A percentile compares a stretch with the other conserved stretches of the same genome.
Conservation (phyloP, 2,113 vertebrate species). For the Crotalus horridus region DNA sequence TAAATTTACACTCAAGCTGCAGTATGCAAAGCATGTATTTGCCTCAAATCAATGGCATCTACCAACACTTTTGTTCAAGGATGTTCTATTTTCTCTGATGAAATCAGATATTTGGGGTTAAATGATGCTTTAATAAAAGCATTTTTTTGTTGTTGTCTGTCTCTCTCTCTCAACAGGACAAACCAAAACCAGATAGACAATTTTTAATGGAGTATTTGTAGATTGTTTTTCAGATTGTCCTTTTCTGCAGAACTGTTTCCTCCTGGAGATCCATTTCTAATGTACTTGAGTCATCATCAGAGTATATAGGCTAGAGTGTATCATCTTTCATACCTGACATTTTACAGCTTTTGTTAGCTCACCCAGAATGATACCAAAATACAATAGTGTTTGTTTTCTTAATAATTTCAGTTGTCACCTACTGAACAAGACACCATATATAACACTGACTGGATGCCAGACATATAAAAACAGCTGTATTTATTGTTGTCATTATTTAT, state of each 20-base stretch:
- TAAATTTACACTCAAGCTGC: neutral
- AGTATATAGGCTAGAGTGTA: neutral
- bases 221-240: neutral
- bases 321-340: conserved; percentile 18
- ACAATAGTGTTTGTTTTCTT: neutral
- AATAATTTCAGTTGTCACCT: neutral
- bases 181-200: neutral
- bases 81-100: neutral
- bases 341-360: conserved; percentile 1
- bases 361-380: conserved; percentile 1
- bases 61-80: neutral
- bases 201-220: neutral
- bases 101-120: neutral
- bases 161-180: neutral
- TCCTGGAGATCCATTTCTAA: neutral
- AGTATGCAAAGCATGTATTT: neutral
- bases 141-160: neutral
- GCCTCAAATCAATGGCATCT: neutral
- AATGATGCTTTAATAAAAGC: neutral
- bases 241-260: neutral
- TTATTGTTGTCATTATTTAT: neutral
- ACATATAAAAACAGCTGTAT: neutral
- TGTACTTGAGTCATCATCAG: neutral
- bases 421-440: neutral
- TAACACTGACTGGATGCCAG: neutral